Conservation (phyloP, 2,888 invertebrate genomes). For the Steromphala cineraria region DNA sequence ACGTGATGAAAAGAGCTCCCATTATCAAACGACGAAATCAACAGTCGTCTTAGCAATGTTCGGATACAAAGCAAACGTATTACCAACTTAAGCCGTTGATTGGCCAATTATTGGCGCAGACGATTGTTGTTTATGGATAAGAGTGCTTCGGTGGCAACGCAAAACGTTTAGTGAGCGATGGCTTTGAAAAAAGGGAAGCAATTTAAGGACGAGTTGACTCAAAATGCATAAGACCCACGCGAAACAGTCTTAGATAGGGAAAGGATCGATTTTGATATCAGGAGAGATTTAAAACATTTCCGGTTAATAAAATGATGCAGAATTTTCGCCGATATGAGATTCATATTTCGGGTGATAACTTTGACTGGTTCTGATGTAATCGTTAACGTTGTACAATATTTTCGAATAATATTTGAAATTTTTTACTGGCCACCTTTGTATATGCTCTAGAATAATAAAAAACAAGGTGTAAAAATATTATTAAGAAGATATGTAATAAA, state of each 20-base stretch:
- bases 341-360: too few relatives aligned
- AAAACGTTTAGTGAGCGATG: background rate
- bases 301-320: background rate
- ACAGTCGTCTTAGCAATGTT: background rate
- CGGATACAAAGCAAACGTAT: background rate
- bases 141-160: background rate
- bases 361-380: too few relatives aligned
- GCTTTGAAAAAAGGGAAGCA: background rate
- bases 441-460: too few relatives aligned
- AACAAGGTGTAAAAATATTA: too few relatives aligned
- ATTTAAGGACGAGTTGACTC: background rate
- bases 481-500: too few relatives aligned
- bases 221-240: background rate
- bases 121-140: background rate
- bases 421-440: background rate
- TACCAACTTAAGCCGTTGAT: background rate
- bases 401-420: background rate
- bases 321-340: too few relatives aligned
- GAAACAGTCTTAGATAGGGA: background rate
- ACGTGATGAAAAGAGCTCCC: background rate
- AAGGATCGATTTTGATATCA: background rate
- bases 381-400: too few relatives aligned
- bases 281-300: background rate
- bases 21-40: background rate
- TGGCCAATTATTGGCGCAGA: background rate